Percentiles rank a stretch among this genome's conserved stretches.
Conservation (phyloP, 2,797 vertebrate genomes). For the Ceryle rudis region DNA sequence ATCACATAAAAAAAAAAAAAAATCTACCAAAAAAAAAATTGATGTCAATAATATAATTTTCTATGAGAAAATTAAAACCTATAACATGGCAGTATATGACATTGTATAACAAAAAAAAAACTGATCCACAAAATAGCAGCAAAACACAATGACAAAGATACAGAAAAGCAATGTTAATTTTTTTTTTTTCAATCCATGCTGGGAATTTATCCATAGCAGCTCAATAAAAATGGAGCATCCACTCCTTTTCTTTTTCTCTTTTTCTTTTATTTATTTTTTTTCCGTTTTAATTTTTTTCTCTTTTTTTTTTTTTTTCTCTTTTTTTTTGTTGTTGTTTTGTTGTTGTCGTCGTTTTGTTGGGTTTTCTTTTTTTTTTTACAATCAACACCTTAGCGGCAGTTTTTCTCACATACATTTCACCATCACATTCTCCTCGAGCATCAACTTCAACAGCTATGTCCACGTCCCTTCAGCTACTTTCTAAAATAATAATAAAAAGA, state of each 20-base stretch:
- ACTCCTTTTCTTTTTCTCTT: slow-evolving; percentile 78
- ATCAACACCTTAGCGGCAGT: slow-evolving; percentile 86
- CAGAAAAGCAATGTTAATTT: slow-evolving; percentile 86
- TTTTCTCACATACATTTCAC: slow-evolving; percentile 82
- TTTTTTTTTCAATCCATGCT: slow-evolving; percentile 83
- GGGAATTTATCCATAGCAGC: slow-evolving; percentile 95
- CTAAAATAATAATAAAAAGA: slow-evolving; percentile 78
- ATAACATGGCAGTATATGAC: slow-evolving; percentile 94
- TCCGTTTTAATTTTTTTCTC: neutral
- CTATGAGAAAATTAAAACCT: slow-evolving; percentile 95
- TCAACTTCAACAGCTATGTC: slow-evolving; percentile 77
- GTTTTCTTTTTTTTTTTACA: slow-evolving; percentile 79
- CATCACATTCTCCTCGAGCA: slow-evolving; percentile 82
- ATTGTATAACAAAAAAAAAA: slow-evolving; percentile 84
- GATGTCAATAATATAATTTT: slow-evolving; percentile 94
- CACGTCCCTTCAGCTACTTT: slow-evolving; percentile 81
- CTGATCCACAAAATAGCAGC: slow-evolving; percentile 94
- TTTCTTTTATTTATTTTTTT: slow-evolving; percentile 41
- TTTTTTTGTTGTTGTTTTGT: slow-evolving; percentile 45
- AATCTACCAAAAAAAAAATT: slow-evolving; percentile 80
- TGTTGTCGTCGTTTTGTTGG: neutral
- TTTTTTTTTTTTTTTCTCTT: neutral
- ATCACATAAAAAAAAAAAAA: slow-evolving; percentile 89
- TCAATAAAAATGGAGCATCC: slow-evolving; percentile 85
- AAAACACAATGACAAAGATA: slow-evolving; percentile 89